Percentiles rank a stretch among this genome's conserved stretches.
phyloP scores from a whole-genome alignment of 2,113 vertebrate species.

The Edolisoma coerulescens region DNA sequence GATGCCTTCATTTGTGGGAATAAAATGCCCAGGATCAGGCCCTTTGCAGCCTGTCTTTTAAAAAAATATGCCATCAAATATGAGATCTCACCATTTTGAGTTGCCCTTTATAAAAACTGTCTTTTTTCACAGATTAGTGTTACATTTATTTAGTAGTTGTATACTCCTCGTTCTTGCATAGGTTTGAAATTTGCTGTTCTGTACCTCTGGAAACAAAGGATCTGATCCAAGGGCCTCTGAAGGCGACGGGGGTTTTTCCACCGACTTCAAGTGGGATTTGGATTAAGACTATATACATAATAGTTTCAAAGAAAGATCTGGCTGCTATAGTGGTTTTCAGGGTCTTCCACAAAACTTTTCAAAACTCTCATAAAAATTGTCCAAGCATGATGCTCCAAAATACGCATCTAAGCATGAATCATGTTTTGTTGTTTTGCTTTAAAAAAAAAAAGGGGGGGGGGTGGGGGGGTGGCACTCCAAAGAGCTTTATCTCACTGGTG shows the following conservation, averaged over 20 bases:
- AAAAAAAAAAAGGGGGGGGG: rapidly evolving
- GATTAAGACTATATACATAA: background rate
- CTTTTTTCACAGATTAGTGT: background rate
- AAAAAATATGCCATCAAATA: background rate
- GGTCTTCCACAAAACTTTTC: background rate
- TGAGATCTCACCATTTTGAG: background rate
- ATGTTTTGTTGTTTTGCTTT: background rate
- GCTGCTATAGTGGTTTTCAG: background rate
- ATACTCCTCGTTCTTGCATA: background rate
- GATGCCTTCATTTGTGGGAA: background rate
- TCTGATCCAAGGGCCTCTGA: constrained; percentile 18
- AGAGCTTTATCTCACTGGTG: background rate
- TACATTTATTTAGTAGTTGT: background rate
- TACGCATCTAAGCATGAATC: background rate
- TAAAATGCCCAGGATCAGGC: background rate
- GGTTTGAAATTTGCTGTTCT: background rate
- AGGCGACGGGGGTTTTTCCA: background rate
- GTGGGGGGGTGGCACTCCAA: background rate
- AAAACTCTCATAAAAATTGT: background rate
- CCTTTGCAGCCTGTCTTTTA: background rate
- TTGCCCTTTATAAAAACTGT: background rate
- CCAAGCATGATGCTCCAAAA: background rate
- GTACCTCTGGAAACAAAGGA: constrained; percentile 13
- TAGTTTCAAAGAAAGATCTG: background rate
- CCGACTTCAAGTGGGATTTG: background rate